Evolutionary conservation across 2,888 invertebrate genomes (phyloP).

Genomic region (Phaedon cochleariae): DNA sequence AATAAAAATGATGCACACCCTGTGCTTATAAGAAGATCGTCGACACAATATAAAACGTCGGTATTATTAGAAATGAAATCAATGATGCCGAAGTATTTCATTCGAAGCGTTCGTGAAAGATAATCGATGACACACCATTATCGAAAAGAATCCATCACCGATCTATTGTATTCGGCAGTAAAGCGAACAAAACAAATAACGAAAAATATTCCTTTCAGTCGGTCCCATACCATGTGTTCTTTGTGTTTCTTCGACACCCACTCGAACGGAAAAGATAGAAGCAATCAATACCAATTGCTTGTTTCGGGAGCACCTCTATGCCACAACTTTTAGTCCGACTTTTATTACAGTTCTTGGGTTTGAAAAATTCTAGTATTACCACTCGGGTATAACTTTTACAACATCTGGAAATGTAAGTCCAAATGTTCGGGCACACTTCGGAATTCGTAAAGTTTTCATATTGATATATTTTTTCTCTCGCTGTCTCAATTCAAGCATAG

Average conservation of each 20-base stretch:
- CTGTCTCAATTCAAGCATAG: too few relatives aligned
- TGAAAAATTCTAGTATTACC: too few relatives aligned
- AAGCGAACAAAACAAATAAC: slow-evolving; percentile 1
- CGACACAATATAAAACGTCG: slow-evolving; percentile 7
- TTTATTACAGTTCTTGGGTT: too few relatives aligned
- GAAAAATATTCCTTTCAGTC: slow-evolving; percentile 1
- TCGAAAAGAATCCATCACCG: not conserved
- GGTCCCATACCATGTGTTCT: slow-evolving; percentile 1
- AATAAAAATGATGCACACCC: slow-evolving; percentile 19
- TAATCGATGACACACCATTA: slow-evolving; percentile 1
- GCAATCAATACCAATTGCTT: slow-evolving; percentile 2
- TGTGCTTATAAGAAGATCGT: slow-evolving; percentile 25
- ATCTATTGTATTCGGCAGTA: not conserved
- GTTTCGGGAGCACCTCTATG: not conserved
- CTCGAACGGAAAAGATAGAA: slow-evolving; percentile 2
- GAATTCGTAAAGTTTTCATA: too few relatives aligned
- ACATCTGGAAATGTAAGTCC: too few relatives aligned
- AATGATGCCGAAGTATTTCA: not conserved
- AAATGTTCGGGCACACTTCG: too few relatives aligned
- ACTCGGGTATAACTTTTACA: too few relatives aligned
- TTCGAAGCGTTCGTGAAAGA: not conserved
- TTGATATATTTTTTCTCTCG: too few relatives aligned
- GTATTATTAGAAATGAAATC: slow-evolving; percentile 10
- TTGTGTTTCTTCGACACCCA: slow-evolving; percentile 1
- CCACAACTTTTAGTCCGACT: not conserved